Base-by-base conservation (phyloP, 2,113 vertebrate species). In the Leucosticte australis region DNA sequence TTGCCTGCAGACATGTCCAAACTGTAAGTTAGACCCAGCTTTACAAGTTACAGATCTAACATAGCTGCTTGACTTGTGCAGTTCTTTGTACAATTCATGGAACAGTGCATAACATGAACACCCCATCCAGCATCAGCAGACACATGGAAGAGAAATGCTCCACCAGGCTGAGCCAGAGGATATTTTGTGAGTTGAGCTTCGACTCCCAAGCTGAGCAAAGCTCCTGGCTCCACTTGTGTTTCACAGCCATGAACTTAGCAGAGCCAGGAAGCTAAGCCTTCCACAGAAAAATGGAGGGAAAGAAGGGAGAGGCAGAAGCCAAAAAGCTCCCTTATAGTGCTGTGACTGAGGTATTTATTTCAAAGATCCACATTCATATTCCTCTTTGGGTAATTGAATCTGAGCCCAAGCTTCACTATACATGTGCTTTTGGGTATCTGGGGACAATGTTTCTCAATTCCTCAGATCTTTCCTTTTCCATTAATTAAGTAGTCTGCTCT, bases 401-500 rank as follows among this genome's bases (percentile, higher is more conserved):
- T 65, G 41, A 94, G 63, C 39, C 65, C 47, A 52, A 52, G 30
- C 7, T 87, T 79, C 65, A 55, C 44, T 56, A 14, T 26, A 70
- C 42, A 55, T 77, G 28, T 67, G 60, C 30, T 90, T 88, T 83
- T 65, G 33, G 28, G 71, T 83, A 37, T 62, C 71, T 92, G 59
- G 83, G 83, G 94, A 94, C 68, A 83, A 28, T 18, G 35, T 81
- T 89, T 65, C 63, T 92, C 90, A 86, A 0, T 67, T 92, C 68
- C 83, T 94, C 56, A 92, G 85, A 86, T 92, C 88, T 86, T 93
- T 93, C 42, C 8, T 7, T 85, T 90, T 80, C 79, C 4, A 0
- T 86, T 94, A 94, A 93, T 94, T 94, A 93, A 86, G 42, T 30
- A 84, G 65, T 42, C 65, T 82, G 24, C 33, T 83, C 47, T 90